Percentiles rank a stretch among this genome's conserved stretches.
Conservation (phyloP, 2,113 vertebrate species). For the Myanophis thanlyinensis region DNA sequence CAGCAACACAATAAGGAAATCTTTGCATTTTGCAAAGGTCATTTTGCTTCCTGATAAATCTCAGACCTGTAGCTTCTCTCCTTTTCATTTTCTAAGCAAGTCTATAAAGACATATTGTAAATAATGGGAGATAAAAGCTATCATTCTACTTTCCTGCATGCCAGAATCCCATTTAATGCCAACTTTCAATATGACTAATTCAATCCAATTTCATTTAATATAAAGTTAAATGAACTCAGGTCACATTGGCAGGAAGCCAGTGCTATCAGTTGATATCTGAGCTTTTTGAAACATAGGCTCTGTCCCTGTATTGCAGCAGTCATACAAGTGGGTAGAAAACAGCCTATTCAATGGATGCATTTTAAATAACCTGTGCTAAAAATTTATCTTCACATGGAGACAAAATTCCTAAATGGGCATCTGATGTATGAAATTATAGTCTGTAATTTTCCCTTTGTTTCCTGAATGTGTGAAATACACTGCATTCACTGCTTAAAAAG, state of each 20-base stretch:
- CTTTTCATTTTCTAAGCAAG: background rate
- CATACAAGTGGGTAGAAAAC: background rate
- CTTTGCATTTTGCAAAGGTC: background rate
- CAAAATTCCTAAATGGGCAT: background rate
- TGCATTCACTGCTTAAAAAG: background rate
- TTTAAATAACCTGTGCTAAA: background rate
- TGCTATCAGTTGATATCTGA: background rate
- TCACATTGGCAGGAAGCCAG: background rate
- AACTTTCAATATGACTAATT: background rate
- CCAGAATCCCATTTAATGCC: background rate
- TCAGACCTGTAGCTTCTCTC: background rate
- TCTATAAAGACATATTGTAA: background rate
- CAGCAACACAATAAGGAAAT: background rate
- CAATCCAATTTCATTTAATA: background rate
- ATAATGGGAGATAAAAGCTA: background rate
- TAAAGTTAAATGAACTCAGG: background rate
- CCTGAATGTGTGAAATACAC: background rate
- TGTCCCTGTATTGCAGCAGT: background rate
- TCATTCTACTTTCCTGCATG: background rate
- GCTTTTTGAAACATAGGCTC: background rate
- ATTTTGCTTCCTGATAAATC: background rate
- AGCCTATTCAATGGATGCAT: background rate
- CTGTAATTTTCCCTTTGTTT: background rate
- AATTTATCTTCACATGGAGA: background rate
- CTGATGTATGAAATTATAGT: background rate